Base-by-base conservation (phyloP, 2,113 vertebrate species). In the Phalacrocorax carbo region DNA sequence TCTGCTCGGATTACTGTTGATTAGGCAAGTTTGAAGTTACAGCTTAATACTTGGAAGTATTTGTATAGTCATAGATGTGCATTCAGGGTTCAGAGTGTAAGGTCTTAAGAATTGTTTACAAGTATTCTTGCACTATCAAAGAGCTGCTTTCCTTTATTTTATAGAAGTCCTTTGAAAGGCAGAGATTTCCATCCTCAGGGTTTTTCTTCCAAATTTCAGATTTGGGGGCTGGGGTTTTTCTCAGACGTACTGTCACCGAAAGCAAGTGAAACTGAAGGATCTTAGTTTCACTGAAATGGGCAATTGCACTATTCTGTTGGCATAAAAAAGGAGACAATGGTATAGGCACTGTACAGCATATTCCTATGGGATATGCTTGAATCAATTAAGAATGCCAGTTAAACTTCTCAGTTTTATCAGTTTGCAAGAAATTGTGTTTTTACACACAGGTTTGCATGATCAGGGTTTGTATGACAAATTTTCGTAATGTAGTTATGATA, bases 1-100 rank as follows among this genome's bases (percentile, higher is more conserved):
- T 95, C 86, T 96, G 48, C 44, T 84, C 85, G 80, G 92, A 91
- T 89, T 94, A 75, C 72, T 89, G 88, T 88, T 93, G 83, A 86
- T 89, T 89, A 78, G 36, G 60, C 81, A 94, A 93, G 61, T 91
- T 49, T 92, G 38, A 84, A 82, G 44, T 55, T 82, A n/a, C 25
- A 73, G 32, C n/a, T 92, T 92, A 80, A 90, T 66, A 58, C 9
- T 71, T 84, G 22, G 8, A 91, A 61, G 15, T 73, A 29, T 72
- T 76, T 73, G 8, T 86, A 21, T n/a, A 76, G 29, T 5, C 10
- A 9, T 16, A 55, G 27, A 77, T 49, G 17, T 60, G 40, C 25
- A n/a, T 72, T 90, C 58, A 70, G 40, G 20, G 27, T 57, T 86
- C 66, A 72, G 10, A 48, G 30, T 38, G 7, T 52, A 79, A 79